Conservation (phyloP, 2,888 invertebrate genomes). For the Trisateles emortualis region DNA sequence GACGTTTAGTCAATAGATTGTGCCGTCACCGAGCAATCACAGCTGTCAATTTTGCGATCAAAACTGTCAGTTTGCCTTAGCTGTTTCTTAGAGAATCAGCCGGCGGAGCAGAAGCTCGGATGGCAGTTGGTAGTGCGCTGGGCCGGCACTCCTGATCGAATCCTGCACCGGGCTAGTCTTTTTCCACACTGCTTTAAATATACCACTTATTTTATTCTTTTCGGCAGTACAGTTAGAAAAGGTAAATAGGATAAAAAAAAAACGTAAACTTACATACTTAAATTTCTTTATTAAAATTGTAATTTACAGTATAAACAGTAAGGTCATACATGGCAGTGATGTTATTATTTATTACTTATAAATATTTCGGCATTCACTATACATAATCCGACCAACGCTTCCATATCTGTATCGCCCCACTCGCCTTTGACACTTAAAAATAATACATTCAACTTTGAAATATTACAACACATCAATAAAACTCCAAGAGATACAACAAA, state of each 20-base stretch:
- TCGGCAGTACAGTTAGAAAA: neutral
- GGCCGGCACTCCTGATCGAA: no score
- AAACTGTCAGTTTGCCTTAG: no score
- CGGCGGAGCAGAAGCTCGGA: no score
- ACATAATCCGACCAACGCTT: slow-evolving; percentile 66
- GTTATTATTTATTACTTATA: slow-evolving; percentile 78
- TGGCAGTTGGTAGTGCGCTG: no score
- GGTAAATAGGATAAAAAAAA: slow-evolving; percentile 18
- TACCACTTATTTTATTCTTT: no score
- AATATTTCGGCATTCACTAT: slow-evolving; percentile 74
- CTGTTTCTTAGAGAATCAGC: no score
- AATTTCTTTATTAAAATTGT: slow-evolving; percentile 81
- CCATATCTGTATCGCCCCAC: slow-evolving; percentile 49
- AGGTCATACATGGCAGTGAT: slow-evolving; percentile 87
- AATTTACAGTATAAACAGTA: slow-evolving; percentile 85
- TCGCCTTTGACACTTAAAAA: slow-evolving; percentile 59
- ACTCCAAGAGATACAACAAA: slow-evolving; percentile 74
- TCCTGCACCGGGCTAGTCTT: no score
- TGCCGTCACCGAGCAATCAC: no score
- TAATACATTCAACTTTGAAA: slow-evolving; percentile 76
- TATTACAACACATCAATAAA: slow-evolving; percentile 72
- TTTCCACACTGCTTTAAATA: no score
- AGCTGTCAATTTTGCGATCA: no score
- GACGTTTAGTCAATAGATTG: no score
- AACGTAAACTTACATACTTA: slow-evolving; percentile 52